Base-by-base conservation (phyloP, 1,140 invertebrate species). In the Tribolium castaneum region DNA sequence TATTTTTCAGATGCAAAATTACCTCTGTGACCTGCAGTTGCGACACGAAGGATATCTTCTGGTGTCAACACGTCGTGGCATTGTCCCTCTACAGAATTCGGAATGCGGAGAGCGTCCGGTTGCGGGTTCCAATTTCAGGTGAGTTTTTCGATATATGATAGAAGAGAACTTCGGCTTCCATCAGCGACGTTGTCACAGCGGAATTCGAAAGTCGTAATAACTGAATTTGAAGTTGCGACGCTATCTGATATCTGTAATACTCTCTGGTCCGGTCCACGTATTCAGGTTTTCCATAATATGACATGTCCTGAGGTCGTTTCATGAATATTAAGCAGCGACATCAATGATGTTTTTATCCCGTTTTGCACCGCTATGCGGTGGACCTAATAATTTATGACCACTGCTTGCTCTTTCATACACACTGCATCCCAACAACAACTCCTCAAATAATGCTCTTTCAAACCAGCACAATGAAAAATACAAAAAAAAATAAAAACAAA, bases 21-120 rank as follows among this genome's bases (percentile, higher is more conserved):
- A 96, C 96, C 6, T 95, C 94, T 4, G 96, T 96, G 82, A 95
- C 92, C 75, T 98, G 96, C 90, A 96, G 93, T 81, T 97, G 96
- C 90, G 94, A 94, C 82, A 93, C 93, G 74, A 91, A 91, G 79
- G 94, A 96, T 85, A 95, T 96, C 82, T 95, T 95, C 87, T 98
- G 96, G 96, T 98, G 96, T 89, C 93, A 95, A 84, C 96, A 98
- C 87, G 94, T 97, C 54, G 96, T 97, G 16, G 96, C 96, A 25
- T 89, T 97, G 59, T 95, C 95, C 76, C 88, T 98, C 35, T 95
- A 95, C 87, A 89, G 96, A 83, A 97, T 98, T 85, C 89, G 95
- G 84, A 95, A 97, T 89, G 92, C 94, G 52, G 91, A 93, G 81
- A 91, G 89, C 81, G 94, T 97, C 73, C 90, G 93, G 80, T 90